Conservation (phyloP, 2,888 invertebrate species). For the Orchesella flavescens region DNA sequence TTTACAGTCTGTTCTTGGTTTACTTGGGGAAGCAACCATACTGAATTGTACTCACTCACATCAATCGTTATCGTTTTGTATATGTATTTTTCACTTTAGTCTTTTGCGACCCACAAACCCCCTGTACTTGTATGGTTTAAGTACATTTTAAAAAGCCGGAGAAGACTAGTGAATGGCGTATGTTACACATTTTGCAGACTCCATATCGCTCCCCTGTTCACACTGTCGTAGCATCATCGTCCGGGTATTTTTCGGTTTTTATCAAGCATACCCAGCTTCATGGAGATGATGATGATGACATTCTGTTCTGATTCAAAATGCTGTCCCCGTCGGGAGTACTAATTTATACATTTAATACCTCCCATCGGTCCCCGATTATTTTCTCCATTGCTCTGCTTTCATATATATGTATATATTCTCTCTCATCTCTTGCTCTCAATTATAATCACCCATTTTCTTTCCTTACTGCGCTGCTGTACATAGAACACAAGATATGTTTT, state of each 20-base stretch:
- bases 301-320: not conserved
- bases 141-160: no score
- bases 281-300: no score
- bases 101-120: no score
- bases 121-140: no score
- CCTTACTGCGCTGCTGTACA: not conserved
- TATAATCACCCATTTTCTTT: conserved; percentile 34
- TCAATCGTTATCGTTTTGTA: no score
- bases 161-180: no score
- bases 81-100: no score
- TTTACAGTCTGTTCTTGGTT: no score
- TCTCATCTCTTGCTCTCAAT: conserved; percentile 27
- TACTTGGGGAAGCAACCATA: conserved; percentile 8
- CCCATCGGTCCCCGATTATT: not conserved
- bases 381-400: not conserved
- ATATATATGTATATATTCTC: not conserved
- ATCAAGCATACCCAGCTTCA: no score
- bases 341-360: conserved; percentile 44
- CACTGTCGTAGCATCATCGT: not conserved
- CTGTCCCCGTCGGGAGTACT: conserved; percentile 1
- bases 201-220: not conserved
- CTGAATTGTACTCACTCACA: no score
- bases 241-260: no score
- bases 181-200: no score
- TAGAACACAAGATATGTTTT: not conserved